Evolutionary conservation across 2,113 vertebrate genomes (phyloP).

Genomic region (Vulpes vulpes): DNA sequence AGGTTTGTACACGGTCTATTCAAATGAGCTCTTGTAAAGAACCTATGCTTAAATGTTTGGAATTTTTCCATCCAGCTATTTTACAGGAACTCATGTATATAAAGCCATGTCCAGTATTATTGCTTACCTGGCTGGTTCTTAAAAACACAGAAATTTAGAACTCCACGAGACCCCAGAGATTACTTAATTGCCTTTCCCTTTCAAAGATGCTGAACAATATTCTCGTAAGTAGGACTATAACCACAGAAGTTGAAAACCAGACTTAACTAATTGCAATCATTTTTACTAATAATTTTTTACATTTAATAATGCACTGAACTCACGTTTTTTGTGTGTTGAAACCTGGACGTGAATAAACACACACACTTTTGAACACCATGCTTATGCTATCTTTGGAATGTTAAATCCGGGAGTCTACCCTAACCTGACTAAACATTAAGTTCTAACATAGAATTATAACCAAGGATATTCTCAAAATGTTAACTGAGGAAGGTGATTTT

Average conservation of each 20-base stretch:
- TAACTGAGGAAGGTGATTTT: constrained; percentile 1
- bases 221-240: background rate
- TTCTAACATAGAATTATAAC: background rate
- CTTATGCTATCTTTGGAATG: background rate
- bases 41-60: background rate
- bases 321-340: background rate
- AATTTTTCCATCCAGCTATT: background rate
- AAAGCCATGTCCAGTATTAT: background rate
- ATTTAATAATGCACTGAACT: background rate
- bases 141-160: background rate
- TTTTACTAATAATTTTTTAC: background rate
- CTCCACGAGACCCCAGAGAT: background rate
- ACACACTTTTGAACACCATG: background rate
- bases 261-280: background rate
- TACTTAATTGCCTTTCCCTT: background rate
- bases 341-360: background rate
- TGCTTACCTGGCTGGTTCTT: background rate
- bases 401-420: background rate
- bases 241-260: background rate
- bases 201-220: background rate
- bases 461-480: background rate
- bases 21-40: constrained; percentile 18
- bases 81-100: background rate
- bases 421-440: constrained; percentile 24
- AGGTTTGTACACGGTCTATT: background rate